Base-by-base conservation (phyloP, 2,888 invertebrate genomes). In the Athetis lepigone region DNA sequence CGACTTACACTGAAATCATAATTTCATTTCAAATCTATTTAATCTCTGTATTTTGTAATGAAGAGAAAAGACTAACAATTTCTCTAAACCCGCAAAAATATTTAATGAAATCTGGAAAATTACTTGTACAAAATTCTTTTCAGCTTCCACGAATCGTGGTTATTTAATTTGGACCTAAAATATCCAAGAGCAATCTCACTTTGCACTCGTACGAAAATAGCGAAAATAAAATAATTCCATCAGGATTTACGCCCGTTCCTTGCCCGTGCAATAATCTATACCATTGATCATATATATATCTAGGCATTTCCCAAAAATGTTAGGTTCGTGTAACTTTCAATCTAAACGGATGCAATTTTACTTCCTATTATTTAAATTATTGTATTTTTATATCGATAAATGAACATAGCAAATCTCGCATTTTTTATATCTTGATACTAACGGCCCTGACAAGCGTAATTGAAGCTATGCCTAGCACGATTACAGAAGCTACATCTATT, bases 211-310 rank as follows among this genome's bases (percentile, higher is more conserved):
- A 39, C 7, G 16, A 39, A 63, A 49, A 55, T 23, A 9, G 11
- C 19, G 29, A 21, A 33, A 9, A 66, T 61, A 60, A 42, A 55
- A 60, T 55, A 43, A 56, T 61, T 69, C 45, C 52, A 43, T n/a
- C 11, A 4, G 23, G 46, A 61, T 73, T 68, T 43, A 55, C 37
- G 8, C 2, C 27, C n/a, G 42, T 67, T 59, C 29, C 40, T 52
- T 52, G 27, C 46, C 70, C 68, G 60, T 65, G 42, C 59, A 74
- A 70, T 70, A 66, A 66, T 63, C 57, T 54, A 65, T 70, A 50
- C 46, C 50, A 64, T 71, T 77, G 72, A 77, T 71, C 4, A 13
- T 33, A 33, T 33, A 29, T 29, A 11, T 29, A n/a, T n/a, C n/a
- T n/a, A n/a, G n/a, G n/a, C n/a, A n/a, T n/a, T n/a, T n/a, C n/a